phyloP scores from a whole-genome alignment of 2,888 invertebrate genomes.

The Perdita meconis region DNA sequence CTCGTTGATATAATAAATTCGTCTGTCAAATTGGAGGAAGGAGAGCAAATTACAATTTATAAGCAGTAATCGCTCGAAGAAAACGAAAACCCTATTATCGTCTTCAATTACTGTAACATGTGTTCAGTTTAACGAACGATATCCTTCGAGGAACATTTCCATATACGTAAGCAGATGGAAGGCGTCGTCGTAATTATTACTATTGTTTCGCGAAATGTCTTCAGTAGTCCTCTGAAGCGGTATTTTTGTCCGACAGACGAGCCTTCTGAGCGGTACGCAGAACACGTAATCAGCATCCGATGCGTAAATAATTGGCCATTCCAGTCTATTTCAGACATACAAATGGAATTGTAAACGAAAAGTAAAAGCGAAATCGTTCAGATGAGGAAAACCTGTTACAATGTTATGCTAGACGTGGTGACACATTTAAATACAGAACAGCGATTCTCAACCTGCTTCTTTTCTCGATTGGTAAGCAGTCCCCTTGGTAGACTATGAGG shows the following conservation, averaged over 20 bases:
- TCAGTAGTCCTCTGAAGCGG: background rate
- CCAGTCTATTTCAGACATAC: too few species aligned
- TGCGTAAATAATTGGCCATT: too few species aligned
- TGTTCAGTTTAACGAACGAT: background rate
- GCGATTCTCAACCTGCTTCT: too few species aligned
- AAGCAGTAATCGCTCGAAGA: background rate
- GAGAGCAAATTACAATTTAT: background rate
- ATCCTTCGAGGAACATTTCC: background rate
- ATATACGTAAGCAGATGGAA: background rate
- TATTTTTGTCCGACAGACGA: background rate
- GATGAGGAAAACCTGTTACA: background rate
- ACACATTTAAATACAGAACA: too few species aligned
- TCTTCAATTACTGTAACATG: background rate
- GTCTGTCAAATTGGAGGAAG: too few species aligned
- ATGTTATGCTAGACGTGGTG: constrained; percentile 1
- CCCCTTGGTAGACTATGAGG: too few species aligned
- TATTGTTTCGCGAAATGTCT: background rate
- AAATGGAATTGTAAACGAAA: too few species aligned
- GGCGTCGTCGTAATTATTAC: background rate
- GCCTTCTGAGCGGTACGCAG: background rate
- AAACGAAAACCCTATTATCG: background rate
- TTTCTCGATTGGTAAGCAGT: too few species aligned
- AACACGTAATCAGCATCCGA: too few species aligned
- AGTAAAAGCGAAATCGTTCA: background rate
- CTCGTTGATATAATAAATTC: background rate